Percentiles rank a stretch among this genome's conserved stretches.
phyloP scores from a whole-genome alignment of 2,113 vertebrate species.

The Alaudala cheleensis region DNA sequence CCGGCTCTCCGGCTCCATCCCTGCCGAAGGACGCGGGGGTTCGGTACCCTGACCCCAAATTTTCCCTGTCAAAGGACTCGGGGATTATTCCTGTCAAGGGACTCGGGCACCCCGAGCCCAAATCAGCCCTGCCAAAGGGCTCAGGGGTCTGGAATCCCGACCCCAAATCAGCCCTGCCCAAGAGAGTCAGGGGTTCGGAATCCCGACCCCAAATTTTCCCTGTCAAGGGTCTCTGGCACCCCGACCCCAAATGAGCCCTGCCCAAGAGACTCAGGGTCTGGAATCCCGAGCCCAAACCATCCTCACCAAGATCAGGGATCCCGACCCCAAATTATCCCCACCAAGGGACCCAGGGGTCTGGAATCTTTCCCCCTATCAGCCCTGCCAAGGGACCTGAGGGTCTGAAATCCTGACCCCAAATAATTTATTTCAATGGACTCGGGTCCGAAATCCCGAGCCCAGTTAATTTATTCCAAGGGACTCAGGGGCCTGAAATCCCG shows the following conservation, averaged over 20 bases:
- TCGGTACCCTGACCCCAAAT: fast-evolving
- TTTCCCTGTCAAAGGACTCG: neutral
- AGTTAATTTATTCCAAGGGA: fast-evolving
- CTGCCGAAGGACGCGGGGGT: neutral
- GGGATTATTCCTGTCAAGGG: too few species aligned
- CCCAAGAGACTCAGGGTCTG: fast-evolving
- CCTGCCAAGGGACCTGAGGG: neutral
- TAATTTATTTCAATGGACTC: neutral
- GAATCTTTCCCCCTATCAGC: neutral
- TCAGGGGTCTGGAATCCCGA: neutral
- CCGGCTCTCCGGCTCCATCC: neutral
- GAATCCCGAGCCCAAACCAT: neutral
- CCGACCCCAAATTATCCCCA: neutral
- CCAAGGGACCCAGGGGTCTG: neutral
- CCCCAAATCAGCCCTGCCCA: neutral
- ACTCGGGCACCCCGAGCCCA: neutral
- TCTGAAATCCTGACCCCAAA: neutral
- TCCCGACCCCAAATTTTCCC: too few species aligned
- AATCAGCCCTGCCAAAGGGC: neutral
- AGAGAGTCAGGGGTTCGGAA: too few species aligned
- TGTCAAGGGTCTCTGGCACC: too few species aligned
- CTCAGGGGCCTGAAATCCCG: fast-evolving
- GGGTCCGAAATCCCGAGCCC: neutral
- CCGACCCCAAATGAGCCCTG: too few species aligned
- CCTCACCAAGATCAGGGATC: too few species aligned